Percentiles rank a stretch among this genome's conserved stretches.
Evolutionary conservation across 1,140 invertebrate species (phyloP).

Genomic region (Drosophila neocordata): DNA sequence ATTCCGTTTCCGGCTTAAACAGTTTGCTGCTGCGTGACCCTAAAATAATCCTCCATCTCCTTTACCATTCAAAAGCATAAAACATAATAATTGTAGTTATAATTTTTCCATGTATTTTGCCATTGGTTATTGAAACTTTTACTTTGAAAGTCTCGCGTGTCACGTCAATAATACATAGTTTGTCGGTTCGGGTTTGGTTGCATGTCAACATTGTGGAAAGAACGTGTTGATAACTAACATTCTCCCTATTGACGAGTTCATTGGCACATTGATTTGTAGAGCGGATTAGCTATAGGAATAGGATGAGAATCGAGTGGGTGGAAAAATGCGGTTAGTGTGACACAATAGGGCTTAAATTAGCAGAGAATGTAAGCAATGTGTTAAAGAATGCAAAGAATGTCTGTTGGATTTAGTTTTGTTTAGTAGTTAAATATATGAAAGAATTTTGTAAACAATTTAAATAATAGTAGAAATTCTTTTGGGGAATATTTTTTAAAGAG

Average conservation of each 20-base stretch:
- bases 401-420: neutral
- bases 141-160: conserved; percentile 42
- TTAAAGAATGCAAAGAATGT: neutral
- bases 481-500: no score
- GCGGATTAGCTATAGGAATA: conserved; percentile 23
- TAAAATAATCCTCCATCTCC: conserved; percentile 38
- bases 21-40: conserved; percentile 62
- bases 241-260: conserved; percentile 68
- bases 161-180: neutral
- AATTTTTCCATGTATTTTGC: conserved; percentile 40
- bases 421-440: neutral
- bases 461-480: no score
- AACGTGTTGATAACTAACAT: conserved; percentile 62
- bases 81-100: conserved; percentile 70
- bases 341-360: neutral
- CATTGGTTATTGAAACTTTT: conserved; percentile 33
- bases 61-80: conserved; percentile 4
- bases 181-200: conserved; percentile 13
- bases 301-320: neutral
- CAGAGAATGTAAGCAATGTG: neutral
- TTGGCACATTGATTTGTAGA: conserved; percentile 67
- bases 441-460: no score
- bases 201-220: conserved; percentile 36
- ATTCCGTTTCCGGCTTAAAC: conserved; percentile 69
- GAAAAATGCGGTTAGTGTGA: conserved; percentile 42